A percentile compares a stretch with the other conserved stretches of the same genome.
Conservation (phyloP, 2,797 vertebrate genomes). For the Echiichthys vipera region DNA sequence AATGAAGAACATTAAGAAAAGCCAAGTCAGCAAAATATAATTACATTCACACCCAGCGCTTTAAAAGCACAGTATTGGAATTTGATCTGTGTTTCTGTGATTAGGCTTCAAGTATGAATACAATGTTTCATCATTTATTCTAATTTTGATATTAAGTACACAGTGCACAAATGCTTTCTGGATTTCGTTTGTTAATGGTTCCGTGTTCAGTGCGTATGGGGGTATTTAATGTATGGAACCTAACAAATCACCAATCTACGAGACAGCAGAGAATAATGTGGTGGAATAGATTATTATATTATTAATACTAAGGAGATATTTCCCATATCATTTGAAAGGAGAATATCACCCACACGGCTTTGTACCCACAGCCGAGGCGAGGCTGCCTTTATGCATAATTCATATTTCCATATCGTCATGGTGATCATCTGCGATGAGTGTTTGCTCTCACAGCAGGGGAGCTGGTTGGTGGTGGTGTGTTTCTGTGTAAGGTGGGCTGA, state of each 20-base stretch:
- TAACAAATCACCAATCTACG: slow-evolving; percentile 46
- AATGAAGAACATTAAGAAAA: slow-evolving; percentile 50
- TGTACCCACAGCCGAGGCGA: slow-evolving; percentile 75
- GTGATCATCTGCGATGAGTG: slow-evolving; percentile 79
- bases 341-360: slow-evolving; percentile 77
- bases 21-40: slow-evolving; percentile 69
- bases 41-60: slow-evolving; percentile 48
- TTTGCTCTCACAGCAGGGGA: slow-evolving; percentile 78
- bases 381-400: slow-evolving; percentile 80
- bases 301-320: slow-evolving; percentile 79
- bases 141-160: slow-evolving; percentile 38
- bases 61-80: slow-evolving; percentile 36
- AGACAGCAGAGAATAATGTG: slow-evolving; percentile 49
- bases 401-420: slow-evolving; percentile 83
- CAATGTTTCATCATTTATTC: slow-evolving; percentile 48
- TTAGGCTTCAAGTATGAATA: slow-evolving; percentile 41
- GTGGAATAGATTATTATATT: slow-evolving; percentile 72
- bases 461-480: slow-evolving; percentile 50
- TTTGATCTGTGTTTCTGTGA: slow-evolving; percentile 38
- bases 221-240: slow-evolving; percentile 19
- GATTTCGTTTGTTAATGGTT: slow-evolving; percentile 41
- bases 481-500: slow-evolving; percentile 30
- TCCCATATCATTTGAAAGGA: slow-evolving; percentile 72
- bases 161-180: slow-evolving; percentile 29
- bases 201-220: not conserved